Percentiles rank a stretch among this genome's conserved stretches.
Evolutionary conservation across 2,888 invertebrate genomes (phyloP).

Genomic region (Bedellia somnulentella): DNA sequence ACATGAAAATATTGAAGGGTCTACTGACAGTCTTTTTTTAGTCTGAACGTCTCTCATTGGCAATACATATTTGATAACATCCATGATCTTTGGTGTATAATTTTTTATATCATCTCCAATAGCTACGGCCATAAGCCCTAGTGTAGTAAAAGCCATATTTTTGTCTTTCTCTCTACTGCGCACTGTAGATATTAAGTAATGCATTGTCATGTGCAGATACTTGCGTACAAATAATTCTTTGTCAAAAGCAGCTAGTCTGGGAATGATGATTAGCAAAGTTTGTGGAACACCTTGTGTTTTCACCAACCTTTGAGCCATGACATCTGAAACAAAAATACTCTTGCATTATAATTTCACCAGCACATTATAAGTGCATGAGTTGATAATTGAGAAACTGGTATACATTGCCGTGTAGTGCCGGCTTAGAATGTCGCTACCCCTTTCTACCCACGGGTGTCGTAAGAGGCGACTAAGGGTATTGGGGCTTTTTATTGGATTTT

Average conservation of each 20-base stretch:
- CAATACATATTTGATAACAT: slow-evolving; percentile 72
- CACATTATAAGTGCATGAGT: too few relatives aligned
- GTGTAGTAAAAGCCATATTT: slow-evolving; percentile 84
- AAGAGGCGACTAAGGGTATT: too few relatives aligned
- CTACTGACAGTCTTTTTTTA: slow-evolving; percentile 73
- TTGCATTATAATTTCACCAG: too few relatives aligned
- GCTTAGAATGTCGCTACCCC: too few relatives aligned
- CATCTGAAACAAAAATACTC: slow-evolving; percentile 56
- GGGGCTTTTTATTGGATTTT: too few relatives aligned
- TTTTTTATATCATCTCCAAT: slow-evolving; percentile 79
- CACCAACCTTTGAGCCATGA: slow-evolving; percentile 75
- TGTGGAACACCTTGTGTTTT: slow-evolving; percentile 84
- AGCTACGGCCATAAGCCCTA: slow-evolving; percentile 89
- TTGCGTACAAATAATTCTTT: slow-evolving; percentile 75
- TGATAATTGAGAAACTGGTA: too few relatives aligned
- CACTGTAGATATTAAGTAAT: slow-evolving; percentile 74
- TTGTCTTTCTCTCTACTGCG: slow-evolving; percentile 83
- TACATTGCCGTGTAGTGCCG: too few relatives aligned
- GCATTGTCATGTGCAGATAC: slow-evolving; percentile 74
- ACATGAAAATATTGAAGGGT: slow-evolving; percentile 91
- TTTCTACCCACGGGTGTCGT: too few relatives aligned
- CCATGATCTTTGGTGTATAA: slow-evolving; percentile 84
- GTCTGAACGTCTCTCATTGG: slow-evolving; percentile 77
- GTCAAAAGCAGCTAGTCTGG: slow-evolving; percentile 92
- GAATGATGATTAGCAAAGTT: slow-evolving; percentile 82